Evolutionary conservation across 2,113 vertebrate species (phyloP).

Genomic region (Calyptommatus sinebrachiatus): DNA sequence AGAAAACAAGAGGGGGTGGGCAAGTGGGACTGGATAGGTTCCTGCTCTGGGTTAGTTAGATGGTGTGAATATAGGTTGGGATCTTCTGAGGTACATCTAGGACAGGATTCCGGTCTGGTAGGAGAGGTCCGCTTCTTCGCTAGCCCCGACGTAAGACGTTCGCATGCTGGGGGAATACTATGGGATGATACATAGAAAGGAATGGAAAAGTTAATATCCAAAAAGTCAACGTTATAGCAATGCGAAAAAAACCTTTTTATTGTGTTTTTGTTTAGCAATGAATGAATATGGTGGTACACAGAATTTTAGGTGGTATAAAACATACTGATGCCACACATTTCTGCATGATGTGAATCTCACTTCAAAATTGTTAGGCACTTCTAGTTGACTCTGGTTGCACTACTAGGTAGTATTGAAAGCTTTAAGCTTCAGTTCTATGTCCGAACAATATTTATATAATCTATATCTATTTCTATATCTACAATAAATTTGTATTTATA

Average conservation of each 20-base stretch:
- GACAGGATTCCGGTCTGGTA: conserved; percentile 29
- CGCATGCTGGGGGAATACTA: conserved; percentile 50
- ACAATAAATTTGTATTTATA: too few species aligned
- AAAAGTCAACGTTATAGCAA: not conserved
- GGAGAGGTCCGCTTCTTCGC: conserved; percentile 39
- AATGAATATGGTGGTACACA: not conserved
- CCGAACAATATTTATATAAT: too few species aligned
- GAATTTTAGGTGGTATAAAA: not conserved
- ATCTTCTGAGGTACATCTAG: conserved; percentile 32
- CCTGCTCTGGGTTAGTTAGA: conserved; percentile 25
- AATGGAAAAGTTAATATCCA: not conserved
- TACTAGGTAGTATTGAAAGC: not conserved
- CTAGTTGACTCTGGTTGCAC: not conserved
- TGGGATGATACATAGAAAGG: not conserved
- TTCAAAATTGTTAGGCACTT: not conserved
- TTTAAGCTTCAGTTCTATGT: too few species aligned
- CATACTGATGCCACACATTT: not conserved
- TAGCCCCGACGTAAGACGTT: conserved; percentile 46
- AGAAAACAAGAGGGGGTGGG: not conserved
- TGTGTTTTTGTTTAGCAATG: not conserved
- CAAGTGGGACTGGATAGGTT: not conserved
- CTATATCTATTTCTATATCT: too few species aligned
- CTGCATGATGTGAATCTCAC: too few species aligned
- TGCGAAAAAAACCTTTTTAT: not conserved
- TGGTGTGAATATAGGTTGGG: conserved; percentile 14